phyloP scores from a whole-genome alignment of 1,140 invertebrate species.

The Bombus turneri region DNA sequence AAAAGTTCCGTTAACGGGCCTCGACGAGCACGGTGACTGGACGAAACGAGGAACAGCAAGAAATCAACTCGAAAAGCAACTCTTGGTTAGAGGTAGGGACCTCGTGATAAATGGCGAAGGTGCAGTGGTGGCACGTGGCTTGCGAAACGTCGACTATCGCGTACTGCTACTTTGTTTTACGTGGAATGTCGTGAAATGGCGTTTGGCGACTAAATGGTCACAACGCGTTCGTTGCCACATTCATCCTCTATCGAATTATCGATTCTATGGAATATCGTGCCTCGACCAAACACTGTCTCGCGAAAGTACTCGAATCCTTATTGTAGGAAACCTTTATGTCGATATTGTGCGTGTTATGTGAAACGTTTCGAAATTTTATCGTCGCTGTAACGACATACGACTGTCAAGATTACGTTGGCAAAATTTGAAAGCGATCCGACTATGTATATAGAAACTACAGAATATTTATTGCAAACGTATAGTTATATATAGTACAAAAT shows the following conservation, averaged over 20 bases:
- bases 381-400: too few relatives aligned
- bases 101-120: slow-evolving; percentile 39
- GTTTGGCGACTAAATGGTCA: slow-evolving; percentile 36
- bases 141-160: slow-evolving; percentile 21
- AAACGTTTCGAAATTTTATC: too few relatives aligned
- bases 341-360: too few relatives aligned
- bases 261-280: background rate
- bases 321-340: too few relatives aligned
- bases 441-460: too few relatives aligned
- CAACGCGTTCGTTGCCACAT: background rate
- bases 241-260: slow-evolving; percentile 18
- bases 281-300: too few relatives aligned
- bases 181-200: slow-evolving; percentile 42
- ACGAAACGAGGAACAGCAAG: slow-evolving; percentile 9
- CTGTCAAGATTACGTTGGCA: too few relatives aligned
- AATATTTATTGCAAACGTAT: too few relatives aligned
- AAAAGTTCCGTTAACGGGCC: slow-evolving; percentile 19
- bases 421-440: too few relatives aligned
- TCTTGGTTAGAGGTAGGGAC: background rate
- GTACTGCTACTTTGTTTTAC: slow-evolving; percentile 26
- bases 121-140: slow-evolving; percentile 22
- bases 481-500: too few relatives aligned
- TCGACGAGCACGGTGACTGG: background rate
- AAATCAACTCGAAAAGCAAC: background rate
- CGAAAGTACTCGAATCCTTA: too few relatives aligned